Evolutionary conservation across 2,888 invertebrate genomes (phyloP), one percentile per base, ranked within the genome.

Genomic region (Agonopterix heracliana): DNA sequence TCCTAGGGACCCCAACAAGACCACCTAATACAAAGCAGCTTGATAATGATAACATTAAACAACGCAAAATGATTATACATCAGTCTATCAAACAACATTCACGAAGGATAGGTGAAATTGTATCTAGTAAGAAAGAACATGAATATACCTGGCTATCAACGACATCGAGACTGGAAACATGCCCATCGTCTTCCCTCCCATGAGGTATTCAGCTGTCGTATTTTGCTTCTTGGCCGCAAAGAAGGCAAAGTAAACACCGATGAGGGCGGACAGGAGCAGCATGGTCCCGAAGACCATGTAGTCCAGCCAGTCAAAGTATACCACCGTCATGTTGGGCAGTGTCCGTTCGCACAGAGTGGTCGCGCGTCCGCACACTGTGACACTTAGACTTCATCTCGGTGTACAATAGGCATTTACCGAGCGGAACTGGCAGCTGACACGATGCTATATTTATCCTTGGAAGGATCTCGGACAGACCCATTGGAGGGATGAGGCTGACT

Each of bases 101-200:
- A 17, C 3, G 3, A 17, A 17, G 17, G 17, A 17, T 3, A 17
- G 17, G 17, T 17, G 1, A 17, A 3, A n/a, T n/a, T 1, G 3
- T 17, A 2, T 1, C 2, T 17, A 17, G 3, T 26, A 26, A 26
- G 26, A 26, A 26, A 26, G 26, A 26, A 5, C 26, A 26, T 26
- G 26, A 38, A 34, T 5, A 79, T 90, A 93, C 93, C 93, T 93
- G 63, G 94, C 93, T 58, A 94, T 93, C 51, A 94, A 78, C 10
- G 93, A 94, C 93, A 94, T 93, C 47, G 94, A 93, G 66, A 94
- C 93, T 0, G 94, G 94, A 61, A 94, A 92, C 60, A 94, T 91
- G n/a, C 93, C 92, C 93, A 94, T 93, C 9, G 91, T 92, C 66
- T 93, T 93, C 14, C 94, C 93, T 5, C 94, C 94, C 89, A 94